Conservation (phyloP, 2,797 vertebrate species). For the Enteromius paludinosus region DNA sequence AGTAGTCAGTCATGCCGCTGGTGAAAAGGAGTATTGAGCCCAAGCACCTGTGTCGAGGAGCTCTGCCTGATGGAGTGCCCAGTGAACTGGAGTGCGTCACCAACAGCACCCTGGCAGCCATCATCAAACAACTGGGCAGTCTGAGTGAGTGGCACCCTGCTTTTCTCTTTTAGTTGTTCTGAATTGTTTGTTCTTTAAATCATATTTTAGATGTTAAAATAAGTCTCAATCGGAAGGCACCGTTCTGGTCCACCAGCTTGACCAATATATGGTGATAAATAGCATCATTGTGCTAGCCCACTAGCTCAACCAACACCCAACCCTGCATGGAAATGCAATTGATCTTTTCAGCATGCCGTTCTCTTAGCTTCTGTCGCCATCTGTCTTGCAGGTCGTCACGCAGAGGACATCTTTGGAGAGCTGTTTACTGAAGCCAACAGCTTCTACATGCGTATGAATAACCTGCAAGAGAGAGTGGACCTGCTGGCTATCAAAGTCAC, state of each 20-base stretch:
- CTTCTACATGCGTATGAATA: slow-evolving; percentile 92
- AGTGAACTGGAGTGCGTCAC: slow-evolving; percentile 93
- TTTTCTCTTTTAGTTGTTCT: not conserved
- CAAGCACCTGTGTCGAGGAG: slow-evolving; percentile 88
- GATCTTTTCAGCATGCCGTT: not conserved
- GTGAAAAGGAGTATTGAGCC: slow-evolving; percentile 93
- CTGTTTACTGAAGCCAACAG: slow-evolving; percentile 92
- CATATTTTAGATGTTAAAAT: not conserved
- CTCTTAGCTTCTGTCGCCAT: not conserved
- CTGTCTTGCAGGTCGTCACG: slow-evolving; percentile 82
- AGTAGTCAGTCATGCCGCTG: slow-evolving; percentile 82
- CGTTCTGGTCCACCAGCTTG: not conserved
- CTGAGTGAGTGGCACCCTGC: slow-evolving; percentile 75
- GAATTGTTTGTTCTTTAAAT: not conserved
- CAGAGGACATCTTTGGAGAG: slow-evolving; percentile 91
- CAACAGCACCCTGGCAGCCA: slow-evolving; percentile 91
- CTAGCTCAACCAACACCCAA: not conserved
- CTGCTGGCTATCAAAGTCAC: slow-evolving; percentile 92
- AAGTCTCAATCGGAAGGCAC: not conserved
- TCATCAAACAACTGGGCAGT: slow-evolving; percentile 92
- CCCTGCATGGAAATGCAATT: not conserved
- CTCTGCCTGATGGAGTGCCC: slow-evolving; percentile 86
- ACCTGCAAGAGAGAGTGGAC: slow-evolving; percentile 90
- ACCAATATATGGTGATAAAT: not conserved
- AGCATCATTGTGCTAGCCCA: not conserved